These are phyloP conservation scores for Phengaris arion DNA, from an alignment of 2,888 invertebrate genomes.

Conservation along the genomic window DNA sequence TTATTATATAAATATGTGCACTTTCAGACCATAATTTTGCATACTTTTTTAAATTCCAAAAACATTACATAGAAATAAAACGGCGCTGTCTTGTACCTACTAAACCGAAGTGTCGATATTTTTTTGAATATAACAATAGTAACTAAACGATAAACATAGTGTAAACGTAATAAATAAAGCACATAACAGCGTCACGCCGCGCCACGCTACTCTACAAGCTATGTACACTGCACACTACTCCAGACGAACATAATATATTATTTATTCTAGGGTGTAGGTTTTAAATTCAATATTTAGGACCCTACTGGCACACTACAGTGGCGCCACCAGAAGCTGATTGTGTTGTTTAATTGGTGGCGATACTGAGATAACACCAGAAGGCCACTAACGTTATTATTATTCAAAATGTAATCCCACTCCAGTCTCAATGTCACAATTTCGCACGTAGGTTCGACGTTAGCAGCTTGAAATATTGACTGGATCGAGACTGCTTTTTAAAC, in stretches of 20 bases:
- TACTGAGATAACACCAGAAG: too few species aligned
- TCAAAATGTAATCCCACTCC: too few species aligned
- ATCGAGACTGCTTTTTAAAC: too few species aligned
- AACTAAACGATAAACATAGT: conserved; percentile 31
- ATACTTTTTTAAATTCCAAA: not conserved
- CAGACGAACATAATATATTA: not conserved
- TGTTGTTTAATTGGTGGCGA: too few species aligned
- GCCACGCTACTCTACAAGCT: conserved; percentile 19
- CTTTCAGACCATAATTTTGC: conserved; percentile 1
- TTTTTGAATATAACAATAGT: conserved; percentile 25
- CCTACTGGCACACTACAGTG: too few species aligned
- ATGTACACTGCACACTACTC: conserved; percentile 3
- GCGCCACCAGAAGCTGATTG: too few species aligned
- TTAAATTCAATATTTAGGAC: too few species aligned
- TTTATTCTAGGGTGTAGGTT: too few species aligned
- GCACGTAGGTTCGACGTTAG: too few species aligned
- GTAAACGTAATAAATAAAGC: conserved; percentile 35
- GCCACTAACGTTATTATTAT: too few species aligned
- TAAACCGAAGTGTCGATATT: conserved; percentile 6
- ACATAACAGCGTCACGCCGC: not conserved
- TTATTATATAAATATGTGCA: not conserved
- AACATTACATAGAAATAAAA: conserved; percentile 1
- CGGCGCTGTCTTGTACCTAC: not conserved
- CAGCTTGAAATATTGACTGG: too few species aligned
- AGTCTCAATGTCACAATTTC: too few species aligned